Evolutionary conservation across 1,140 invertebrate species (phyloP).

Genomic region (Globodera ellingtonae): DNA sequence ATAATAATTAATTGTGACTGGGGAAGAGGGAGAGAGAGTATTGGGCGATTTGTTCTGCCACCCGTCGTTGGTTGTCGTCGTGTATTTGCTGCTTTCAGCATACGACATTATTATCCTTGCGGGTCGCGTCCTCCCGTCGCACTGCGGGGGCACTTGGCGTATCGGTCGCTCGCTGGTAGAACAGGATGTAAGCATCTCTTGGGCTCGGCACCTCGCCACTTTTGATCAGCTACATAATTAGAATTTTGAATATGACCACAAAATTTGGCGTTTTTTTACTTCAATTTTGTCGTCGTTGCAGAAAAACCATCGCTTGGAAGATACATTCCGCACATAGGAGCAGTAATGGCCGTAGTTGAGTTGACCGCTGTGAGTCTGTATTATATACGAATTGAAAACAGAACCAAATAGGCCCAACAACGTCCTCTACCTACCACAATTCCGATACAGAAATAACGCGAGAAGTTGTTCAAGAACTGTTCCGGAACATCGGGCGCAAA

Average conservation of each 20-base stretch:
- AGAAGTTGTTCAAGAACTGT: neutral
- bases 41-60: no score
- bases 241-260: neutral
- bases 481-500: slow-evolving; percentile 70
- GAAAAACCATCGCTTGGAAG: slow-evolving; percentile 23
- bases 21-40: no score
- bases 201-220: neutral
- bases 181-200: slow-evolving; percentile 29
- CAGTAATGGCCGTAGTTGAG: slow-evolving; percentile 34
- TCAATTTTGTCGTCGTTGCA: slow-evolving; percentile 30
- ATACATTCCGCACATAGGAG: slow-evolving; percentile 16
- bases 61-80: no score
- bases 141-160: no score
- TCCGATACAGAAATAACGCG: slow-evolving; percentile 17
- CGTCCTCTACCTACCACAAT: slow-evolving; percentile 18
- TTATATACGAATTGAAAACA: neutral
- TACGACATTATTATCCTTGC: no score
- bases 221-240: slow-evolving; percentile 30
- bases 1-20: no score
- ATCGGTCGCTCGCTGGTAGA: slow-evolving; percentile 15
- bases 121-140: no score
- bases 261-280: slow-evolving; percentile 13
- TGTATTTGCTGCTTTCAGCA: no score
- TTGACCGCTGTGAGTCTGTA: slow-evolving; percentile 30
- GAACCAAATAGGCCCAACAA: neutral